Evolutionary conservation across 1,140 invertebrate species (phyloP).

Genomic region (Teleogryllus occipitalis): DNA sequence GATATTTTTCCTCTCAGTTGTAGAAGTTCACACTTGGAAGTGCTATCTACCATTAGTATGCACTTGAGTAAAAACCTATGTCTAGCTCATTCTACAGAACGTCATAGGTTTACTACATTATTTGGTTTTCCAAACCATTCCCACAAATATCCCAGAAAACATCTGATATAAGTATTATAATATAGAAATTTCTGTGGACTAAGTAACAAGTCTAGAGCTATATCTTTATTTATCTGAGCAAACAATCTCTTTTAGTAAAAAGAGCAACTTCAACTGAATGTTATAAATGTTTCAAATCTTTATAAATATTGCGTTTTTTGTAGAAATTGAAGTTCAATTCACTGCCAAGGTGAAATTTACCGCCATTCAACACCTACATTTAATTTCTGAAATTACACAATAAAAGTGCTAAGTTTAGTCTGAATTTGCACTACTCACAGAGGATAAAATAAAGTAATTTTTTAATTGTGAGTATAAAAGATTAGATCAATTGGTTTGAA

Average conservation of each 20-base stretch:
- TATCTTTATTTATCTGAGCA: not conserved
- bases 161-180: not conserved
- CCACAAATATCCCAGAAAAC: not conserved
- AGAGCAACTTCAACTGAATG: not conserved
- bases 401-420: no score
- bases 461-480: no score
- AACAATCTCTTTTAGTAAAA: not conserved
- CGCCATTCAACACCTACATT: no score
- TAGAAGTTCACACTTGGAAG: not conserved
- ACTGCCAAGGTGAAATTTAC: no score
- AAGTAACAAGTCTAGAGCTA: slow-evolving; percentile 1
- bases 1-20: not conserved
- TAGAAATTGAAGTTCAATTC: no score
- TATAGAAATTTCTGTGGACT: slow-evolving; percentile 1
- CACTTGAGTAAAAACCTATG: not conserved
- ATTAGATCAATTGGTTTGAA: no score
- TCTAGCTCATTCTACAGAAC: not conserved
- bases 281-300: not conserved
- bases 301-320: not conserved
- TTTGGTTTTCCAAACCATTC: not conserved
- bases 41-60: not conserved
- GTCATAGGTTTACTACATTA: not conserved
- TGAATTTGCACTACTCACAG: no score
- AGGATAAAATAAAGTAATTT: no score
- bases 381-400: no score